Conservation (phyloP, 2,888 invertebrate genomes). For the Cosmorhoe ocellata region DNA sequence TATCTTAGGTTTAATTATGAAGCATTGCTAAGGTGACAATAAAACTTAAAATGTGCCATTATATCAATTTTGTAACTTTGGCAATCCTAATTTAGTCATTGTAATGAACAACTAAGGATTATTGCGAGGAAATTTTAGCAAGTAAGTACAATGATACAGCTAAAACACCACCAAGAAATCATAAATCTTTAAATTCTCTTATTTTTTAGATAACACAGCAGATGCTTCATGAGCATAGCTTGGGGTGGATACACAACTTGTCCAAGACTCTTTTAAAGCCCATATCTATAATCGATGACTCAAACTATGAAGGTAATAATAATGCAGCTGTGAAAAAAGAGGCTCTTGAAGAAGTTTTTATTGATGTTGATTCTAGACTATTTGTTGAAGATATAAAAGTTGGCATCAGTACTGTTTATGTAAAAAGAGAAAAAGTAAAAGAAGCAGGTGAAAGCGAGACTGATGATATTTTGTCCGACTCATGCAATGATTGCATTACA, state of each 20-base stretch:
- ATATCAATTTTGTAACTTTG: too few relatives aligned
- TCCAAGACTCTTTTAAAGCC: not conserved
- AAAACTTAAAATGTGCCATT: too few relatives aligned
- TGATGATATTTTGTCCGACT: not conserved
- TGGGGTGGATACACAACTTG: conserved; percentile 17
- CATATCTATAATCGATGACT: conserved; percentile 1
- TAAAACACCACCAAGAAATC: too few relatives aligned
- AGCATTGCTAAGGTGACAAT: too few relatives aligned
- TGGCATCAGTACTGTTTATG: not conserved
- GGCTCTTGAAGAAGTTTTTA: conserved; percentile 1
- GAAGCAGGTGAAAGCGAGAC: not conserved
- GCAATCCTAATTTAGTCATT: too few relatives aligned
- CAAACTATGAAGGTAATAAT: not conserved
- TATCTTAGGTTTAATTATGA: too few relatives aligned
- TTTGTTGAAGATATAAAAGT: conserved; percentile 4
- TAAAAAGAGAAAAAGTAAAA: not conserved
- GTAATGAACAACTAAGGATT: too few relatives aligned
- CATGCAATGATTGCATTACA: not conserved
- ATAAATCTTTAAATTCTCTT: not conserved
- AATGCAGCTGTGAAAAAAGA: conserved; percentile 2
- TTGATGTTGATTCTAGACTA: not conserved
- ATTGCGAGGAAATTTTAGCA: too few relatives aligned
- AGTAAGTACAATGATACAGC: too few relatives aligned
- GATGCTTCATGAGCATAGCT: conserved; percentile 6
- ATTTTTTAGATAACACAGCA: conserved; percentile 13